Percentiles rank a stretch among this genome's conserved stretches.
phyloP scores from a whole-genome alignment of 2,113 vertebrate species.

The Craseonycteris thonglongyai region DNA sequence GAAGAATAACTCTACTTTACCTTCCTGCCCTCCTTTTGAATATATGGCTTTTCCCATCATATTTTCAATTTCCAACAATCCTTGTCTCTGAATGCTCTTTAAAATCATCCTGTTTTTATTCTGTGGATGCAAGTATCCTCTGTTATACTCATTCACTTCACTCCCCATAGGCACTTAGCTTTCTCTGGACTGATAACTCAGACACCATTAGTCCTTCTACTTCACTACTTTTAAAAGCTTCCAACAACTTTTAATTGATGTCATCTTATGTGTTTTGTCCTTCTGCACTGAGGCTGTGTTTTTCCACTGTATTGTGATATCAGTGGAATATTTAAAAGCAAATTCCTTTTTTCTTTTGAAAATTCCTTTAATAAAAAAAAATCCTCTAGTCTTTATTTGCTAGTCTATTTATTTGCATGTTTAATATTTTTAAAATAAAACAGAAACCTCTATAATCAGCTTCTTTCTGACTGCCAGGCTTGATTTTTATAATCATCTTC shows the following conservation, averaged over 20 bases:
- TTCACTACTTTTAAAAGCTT: neutral
- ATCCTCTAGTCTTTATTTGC: neutral
- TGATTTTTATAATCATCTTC: neutral
- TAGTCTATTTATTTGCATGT: neutral
- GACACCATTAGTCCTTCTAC: neutral
- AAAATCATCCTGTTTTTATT: neutral
- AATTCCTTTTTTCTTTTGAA: neutral
- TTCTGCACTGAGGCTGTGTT: neutral
- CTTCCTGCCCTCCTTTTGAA: neutral
- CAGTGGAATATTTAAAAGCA: neutral
- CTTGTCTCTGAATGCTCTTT: neutral
- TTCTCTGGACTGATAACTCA: neutral
- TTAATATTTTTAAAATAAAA: neutral
- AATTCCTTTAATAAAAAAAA: neutral
- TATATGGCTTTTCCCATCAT: neutral
- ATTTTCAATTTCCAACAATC: neutral
- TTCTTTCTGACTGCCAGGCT: neutral
- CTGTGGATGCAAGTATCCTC: neutral
- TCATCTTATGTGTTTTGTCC: neutral
- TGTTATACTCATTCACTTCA: neutral
- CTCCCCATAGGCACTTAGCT: neutral
- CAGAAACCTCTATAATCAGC: neutral
- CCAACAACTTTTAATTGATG: neutral
- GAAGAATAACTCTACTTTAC: neutral
- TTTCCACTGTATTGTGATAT: neutral